These are phyloP conservation scores for Cettia cetti DNA, from an alignment of 2,113 vertebrate species.

Conservation along the genomic window DNA sequence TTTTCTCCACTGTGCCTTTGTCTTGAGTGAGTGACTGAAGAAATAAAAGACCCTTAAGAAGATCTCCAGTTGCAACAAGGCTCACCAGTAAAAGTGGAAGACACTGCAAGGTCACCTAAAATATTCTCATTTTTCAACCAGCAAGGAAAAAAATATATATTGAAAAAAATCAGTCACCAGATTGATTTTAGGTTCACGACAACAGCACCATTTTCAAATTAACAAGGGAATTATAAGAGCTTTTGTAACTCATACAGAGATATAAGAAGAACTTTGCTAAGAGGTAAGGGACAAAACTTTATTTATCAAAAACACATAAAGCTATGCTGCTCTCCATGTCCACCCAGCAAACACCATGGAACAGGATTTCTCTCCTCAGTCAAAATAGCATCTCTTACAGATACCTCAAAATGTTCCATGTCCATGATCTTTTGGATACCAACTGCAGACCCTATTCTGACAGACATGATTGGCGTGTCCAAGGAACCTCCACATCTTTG, in stretches of 20 bases:
- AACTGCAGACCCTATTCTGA: not conserved
- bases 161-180: not conserved
- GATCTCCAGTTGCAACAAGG: not conserved
- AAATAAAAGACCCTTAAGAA: not conserved
- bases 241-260: not conserved
- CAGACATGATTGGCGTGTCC: not conserved
- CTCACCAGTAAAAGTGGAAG: not conserved
- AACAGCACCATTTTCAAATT: not conserved
- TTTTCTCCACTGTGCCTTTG: not conserved
- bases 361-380: not conserved
- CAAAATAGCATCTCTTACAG: not conserved
- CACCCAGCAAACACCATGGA: not conserved
- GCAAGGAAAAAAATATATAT: not conserved
- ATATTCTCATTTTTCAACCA: not conserved
- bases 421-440: accelerated
- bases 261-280: not conserved
- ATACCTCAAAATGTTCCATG: not conserved
- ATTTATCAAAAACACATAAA: not conserved
- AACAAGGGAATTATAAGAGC: not conserved
- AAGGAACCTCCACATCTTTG: not conserved
- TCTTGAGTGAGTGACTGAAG: not conserved
- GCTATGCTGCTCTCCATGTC: not conserved
- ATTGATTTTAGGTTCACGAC: not conserved
- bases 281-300: not conserved
- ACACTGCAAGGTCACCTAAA: not conserved